Conservation (phyloP, 2,113 vertebrate genomes). For the Vanacampus margaritifer region DNA sequence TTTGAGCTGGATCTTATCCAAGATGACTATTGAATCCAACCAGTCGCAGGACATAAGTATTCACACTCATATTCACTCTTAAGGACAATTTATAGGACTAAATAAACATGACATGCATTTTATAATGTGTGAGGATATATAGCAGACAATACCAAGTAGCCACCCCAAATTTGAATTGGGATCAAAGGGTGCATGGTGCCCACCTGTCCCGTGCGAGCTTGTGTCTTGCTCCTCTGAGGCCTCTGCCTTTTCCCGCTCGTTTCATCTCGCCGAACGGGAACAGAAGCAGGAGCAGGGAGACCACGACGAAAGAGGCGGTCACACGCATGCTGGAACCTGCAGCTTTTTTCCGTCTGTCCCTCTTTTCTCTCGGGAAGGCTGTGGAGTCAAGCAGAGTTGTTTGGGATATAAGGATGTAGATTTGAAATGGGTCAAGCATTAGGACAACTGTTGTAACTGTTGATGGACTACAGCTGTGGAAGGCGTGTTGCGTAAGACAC, state of each 20-base stretch:
- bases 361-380: not conserved
- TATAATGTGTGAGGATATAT: not conserved
- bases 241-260: slow-evolving; percentile 54
- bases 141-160: not conserved
- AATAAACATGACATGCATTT: too few relatives aligned
- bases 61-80: too few relatives aligned
- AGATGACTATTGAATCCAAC: too few relatives aligned
- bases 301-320: slow-evolving; percentile 61
- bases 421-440: slow-evolving; percentile 22
- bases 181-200: not conserved
- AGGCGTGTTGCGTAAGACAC: not conserved
- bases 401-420: slow-evolving; percentile 2
- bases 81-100: too few relatives aligned
- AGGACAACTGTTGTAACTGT: slow-evolving; percentile 14
- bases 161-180: too few relatives aligned
- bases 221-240: slow-evolving; percentile 51
- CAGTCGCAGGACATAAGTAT: too few relatives aligned
- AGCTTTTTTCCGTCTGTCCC: not conserved
- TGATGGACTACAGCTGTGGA: slow-evolving; percentile 41
- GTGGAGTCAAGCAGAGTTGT: slow-evolving; percentile 28
- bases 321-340: slow-evolving; percentile 49
- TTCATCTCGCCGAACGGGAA: slow-evolving; percentile 71
- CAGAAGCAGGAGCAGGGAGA: slow-evolving; percentile 71
- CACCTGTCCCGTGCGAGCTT: slow-evolving; percentile 53
- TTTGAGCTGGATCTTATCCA: too few relatives aligned